These are phyloP conservation scores for Adelges cooleyi DNA, from an alignment of 1,140 invertebrate genomes.

Conservation along the genomic window DNA sequence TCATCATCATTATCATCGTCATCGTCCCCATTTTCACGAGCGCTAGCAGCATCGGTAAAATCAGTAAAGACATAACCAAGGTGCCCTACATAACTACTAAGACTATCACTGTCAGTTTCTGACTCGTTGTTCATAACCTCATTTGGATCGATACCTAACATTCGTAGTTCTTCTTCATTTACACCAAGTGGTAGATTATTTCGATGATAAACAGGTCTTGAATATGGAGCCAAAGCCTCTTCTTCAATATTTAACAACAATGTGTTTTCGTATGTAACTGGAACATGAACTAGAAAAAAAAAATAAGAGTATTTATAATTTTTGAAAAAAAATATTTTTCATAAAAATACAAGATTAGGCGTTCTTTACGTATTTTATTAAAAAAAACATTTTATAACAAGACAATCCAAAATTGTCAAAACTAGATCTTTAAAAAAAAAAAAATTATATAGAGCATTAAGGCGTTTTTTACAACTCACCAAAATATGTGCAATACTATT, in stretches of 20 bases:
- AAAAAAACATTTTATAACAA: background rate
- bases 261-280: too few species aligned
- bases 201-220: too few species aligned
- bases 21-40: background rate
- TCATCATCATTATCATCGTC: background rate
- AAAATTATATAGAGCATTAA: background rate
- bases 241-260: too few species aligned
- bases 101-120: background rate
- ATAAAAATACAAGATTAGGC: background rate
- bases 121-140: background rate
- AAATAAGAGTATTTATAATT: too few species aligned
- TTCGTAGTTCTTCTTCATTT: background rate
- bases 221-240: too few species aligned
- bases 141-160: background rate
- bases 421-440: too few species aligned
- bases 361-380: background rate
- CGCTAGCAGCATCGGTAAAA: background rate
- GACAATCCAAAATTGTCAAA: too few species aligned
- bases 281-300: too few species aligned
- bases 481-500: too few species aligned
- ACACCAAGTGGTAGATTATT: background rate
- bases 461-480: background rate
- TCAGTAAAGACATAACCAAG: background rate
- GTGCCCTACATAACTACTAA: background rate
- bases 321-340: too few species aligned